phyloP scores from a whole-genome alignment of 2,888 invertebrate genomes.

The Mystacides longicornis region DNA sequence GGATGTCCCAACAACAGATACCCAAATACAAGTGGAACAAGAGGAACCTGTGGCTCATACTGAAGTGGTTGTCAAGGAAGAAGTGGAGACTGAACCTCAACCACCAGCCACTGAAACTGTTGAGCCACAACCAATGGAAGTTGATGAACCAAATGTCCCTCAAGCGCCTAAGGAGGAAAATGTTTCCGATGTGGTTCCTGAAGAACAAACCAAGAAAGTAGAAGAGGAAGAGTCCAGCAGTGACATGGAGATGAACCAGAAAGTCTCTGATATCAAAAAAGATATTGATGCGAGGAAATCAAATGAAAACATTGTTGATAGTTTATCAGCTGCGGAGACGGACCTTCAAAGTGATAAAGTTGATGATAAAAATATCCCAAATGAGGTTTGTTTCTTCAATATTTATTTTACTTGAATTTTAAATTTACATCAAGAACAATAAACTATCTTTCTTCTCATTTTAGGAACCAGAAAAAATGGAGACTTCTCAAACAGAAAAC shows the following conservation, averaged over 20 bases:
- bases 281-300: conserved; percentile 23
- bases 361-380: not conserved
- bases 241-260: conserved; percentile 28
- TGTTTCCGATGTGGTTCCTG: not conserved
- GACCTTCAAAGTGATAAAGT: not conserved
- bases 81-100: not conserved
- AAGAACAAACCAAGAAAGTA: conserved; percentile 7
- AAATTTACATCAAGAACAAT: no score
- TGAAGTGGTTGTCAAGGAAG: not conserved
- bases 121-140: not conserved
- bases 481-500: conserved; percentile 29
- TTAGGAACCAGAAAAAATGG: conserved; percentile 23
- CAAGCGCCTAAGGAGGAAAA: not conserved
- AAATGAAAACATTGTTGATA: conserved; percentile 17
- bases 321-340: conserved; percentile 1
- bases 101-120: not conserved
- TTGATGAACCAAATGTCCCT: conserved; percentile 4
- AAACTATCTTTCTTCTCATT: not conserved
- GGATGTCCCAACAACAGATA: not conserved
- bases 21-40: not conserved
- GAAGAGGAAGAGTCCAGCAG: conserved; percentile 25
- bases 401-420: not conserved
- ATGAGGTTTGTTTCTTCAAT: not conserved
- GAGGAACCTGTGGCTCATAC: not conserved
- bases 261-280: conserved; percentile 27